A percentile compares a stretch with the other conserved stretches of the same genome.
Evolutionary conservation across 2,888 invertebrate genomes (phyloP).

Genomic region (Lepeophtheirus nordmannii): DNA sequence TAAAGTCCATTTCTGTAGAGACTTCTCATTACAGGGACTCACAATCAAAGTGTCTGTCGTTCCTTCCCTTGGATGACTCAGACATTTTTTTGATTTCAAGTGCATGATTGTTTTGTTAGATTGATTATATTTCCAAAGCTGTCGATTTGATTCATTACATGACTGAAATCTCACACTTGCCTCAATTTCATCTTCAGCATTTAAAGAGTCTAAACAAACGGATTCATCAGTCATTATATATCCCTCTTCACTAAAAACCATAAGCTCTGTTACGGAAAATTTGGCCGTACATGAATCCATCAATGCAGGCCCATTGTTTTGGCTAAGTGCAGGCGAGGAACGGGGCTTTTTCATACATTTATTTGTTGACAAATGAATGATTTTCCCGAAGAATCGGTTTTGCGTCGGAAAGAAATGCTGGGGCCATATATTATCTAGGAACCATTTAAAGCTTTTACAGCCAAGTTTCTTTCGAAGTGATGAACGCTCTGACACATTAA

Average conservation of each 20-base stretch:
- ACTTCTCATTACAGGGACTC: neutral
- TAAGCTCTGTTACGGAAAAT: conserved; percentile 47
- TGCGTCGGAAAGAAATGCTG: conserved; percentile 84
- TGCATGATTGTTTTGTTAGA: conserved; percentile 32
- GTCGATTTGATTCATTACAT: conserved; percentile 49
- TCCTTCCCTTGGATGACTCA: neutral
- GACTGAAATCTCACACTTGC: conserved; percentile 49
- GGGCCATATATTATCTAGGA: conserved; percentile 83
- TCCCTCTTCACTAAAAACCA: conserved; percentile 52
- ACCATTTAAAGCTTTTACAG: conserved; percentile 84
- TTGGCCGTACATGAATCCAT: conserved; percentile 47
- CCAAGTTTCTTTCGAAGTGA: conserved; percentile 50
- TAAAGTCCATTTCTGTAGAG: no score
- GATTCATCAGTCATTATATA: conserved; percentile 73
- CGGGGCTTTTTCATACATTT: conserved; percentile 47
- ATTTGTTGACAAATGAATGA: conserved; percentile 40
- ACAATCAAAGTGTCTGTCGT: conserved; percentile 11
- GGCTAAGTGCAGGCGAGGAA: conserved; percentile 43
- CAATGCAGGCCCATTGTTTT: conserved; percentile 53
- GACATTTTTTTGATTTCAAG: neutral
- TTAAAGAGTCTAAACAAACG: conserved; percentile 59
- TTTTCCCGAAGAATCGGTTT: conserved; percentile 71
- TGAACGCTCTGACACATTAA: conserved; percentile 45
- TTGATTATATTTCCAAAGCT: conserved; percentile 49
- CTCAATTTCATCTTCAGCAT: conserved; percentile 35